phyloP scores from a whole-genome alignment of 2,113 vertebrate genomes.

The Hemiscyllium ocellatum region DNA sequence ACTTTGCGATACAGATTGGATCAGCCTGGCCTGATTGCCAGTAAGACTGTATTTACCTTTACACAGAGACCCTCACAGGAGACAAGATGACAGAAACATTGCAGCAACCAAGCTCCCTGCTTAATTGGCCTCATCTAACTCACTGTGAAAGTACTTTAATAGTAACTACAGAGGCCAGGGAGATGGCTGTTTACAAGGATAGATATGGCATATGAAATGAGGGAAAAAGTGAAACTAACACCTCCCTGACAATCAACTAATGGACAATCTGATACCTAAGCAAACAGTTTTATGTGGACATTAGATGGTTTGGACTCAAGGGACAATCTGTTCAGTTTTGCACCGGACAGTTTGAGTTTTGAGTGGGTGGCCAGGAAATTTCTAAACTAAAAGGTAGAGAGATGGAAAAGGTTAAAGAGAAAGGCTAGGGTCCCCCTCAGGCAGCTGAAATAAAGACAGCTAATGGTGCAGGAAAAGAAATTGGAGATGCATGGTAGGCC shows the following conservation, averaged over 20 bases:
- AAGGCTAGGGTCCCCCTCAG: background rate
- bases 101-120: background rate
- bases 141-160: background rate
- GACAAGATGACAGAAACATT: too few species aligned
- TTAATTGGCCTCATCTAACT: background rate
- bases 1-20: background rate
- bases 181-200: background rate
- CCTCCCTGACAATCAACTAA: background rate
- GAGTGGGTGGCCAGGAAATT: background rate
- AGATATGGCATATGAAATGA: background rate
- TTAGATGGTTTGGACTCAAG: background rate
- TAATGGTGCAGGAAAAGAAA: background rate
- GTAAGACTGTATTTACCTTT: background rate
- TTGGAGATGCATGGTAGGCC: background rate
- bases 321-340: background rate
- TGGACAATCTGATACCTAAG: background rate
- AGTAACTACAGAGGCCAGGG: background rate
- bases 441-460: background rate
- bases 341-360: background rate
- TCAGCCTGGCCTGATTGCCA: background rate
- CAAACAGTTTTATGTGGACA: background rate
- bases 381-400: background rate
- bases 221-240: background rate
- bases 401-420: background rate
- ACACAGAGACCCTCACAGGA: background rate